Evolutionary conservation across 2,888 invertebrate species (phyloP).

Genomic region (Margaritifera margaritifera): DNA sequence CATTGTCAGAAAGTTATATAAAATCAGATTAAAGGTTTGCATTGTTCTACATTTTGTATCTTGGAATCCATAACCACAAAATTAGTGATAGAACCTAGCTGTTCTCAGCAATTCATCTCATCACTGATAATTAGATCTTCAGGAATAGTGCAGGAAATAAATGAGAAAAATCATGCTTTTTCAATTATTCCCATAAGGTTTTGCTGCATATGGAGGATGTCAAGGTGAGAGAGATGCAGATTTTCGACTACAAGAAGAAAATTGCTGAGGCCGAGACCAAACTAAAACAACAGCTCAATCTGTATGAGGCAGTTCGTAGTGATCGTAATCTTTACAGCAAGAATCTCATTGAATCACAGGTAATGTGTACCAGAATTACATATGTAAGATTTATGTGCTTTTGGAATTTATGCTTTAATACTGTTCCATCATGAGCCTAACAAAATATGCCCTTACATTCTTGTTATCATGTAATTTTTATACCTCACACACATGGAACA

Average conservation of each 20-base stretch:
- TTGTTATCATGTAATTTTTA: too few relatives aligned
- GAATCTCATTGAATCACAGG: conserved; percentile 78
- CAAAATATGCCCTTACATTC: too few relatives aligned
- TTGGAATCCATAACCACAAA: too few relatives aligned
- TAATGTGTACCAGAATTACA: conserved; percentile 27
- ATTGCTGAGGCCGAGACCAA: conserved; percentile 78
- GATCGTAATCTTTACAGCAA: conserved; percentile 85
- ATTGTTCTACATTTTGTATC: too few relatives aligned
- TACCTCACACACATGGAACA: too few relatives aligned
- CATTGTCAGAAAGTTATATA: too few relatives aligned
- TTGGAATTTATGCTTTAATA: too few relatives aligned
- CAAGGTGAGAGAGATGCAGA: conserved; percentile 76
- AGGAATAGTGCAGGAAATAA: conserved; percentile 32
- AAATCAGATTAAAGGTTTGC: too few relatives aligned
- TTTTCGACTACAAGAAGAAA: conserved; percentile 81
- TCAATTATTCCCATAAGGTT: conserved; percentile 56
- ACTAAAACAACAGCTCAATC: conserved; percentile 79
- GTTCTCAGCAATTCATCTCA: too few relatives aligned
- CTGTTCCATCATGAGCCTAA: too few relatives aligned
- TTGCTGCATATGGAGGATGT: conserved; percentile 72
- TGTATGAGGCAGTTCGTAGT: conserved; percentile 82
- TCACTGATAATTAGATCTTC: too few relatives aligned
- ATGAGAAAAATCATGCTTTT: conserved; percentile 1
- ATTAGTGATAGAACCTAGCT: too few relatives aligned
- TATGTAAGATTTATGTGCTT: not conserved